A percentile compares a stretch with the other conserved stretches of the same genome.
phyloP scores from a whole-genome alignment of 1,140 invertebrate species.

The Neodiprion fabricii region DNA sequence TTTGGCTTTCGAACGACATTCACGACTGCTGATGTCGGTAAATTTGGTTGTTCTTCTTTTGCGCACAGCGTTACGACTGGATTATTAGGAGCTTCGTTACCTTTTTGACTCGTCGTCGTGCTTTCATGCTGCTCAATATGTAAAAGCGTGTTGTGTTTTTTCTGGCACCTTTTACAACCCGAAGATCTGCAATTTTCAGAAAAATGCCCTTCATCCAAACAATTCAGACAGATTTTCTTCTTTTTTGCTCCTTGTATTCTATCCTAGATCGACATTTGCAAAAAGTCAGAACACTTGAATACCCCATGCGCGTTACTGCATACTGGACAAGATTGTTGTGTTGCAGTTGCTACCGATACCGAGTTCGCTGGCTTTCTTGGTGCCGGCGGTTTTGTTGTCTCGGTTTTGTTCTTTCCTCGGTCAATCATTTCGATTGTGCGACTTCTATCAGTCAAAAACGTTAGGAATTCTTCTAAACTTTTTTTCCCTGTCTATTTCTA shows the following conservation, averaged over 20 bases:
- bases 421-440: slow-evolving; percentile 13
- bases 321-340: slow-evolving; percentile 20
- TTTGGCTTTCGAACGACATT: slow-evolving; percentile 1
- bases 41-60: not conserved
- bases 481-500: not conserved
- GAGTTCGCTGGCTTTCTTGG: slow-evolving; percentile 20
- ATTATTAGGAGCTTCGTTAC: slow-evolving; percentile 5
- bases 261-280: slow-evolving; percentile 13
- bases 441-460: slow-evolving; percentile 24
- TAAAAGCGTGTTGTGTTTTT: slow-evolving; percentile 36
- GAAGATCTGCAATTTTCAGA: slow-evolving; percentile 23
- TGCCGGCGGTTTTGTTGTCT: slow-evolving; percentile 11
- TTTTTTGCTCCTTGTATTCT: slow-evolving; percentile 23
- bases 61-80: slow-evolving; percentile 9
- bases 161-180: slow-evolving; percentile 32
- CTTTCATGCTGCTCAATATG: slow-evolving; percentile 25
- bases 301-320: slow-evolving; percentile 25
- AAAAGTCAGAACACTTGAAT: slow-evolving; percentile 21
- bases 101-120: not conserved
- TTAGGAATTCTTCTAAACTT: slow-evolving; percentile 22
- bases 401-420: slow-evolving; percentile 9
- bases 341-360: slow-evolving; percentile 12
- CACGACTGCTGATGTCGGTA: not conserved
- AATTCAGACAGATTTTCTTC: slow-evolving; percentile 34
- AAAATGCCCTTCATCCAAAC: slow-evolving; percentile 29